Evolutionary conservation across 2,888 invertebrate genomes (phyloP), one percentile per base, ranked within the genome.

Genomic region (Brachypalpus laphriformis): DNA sequence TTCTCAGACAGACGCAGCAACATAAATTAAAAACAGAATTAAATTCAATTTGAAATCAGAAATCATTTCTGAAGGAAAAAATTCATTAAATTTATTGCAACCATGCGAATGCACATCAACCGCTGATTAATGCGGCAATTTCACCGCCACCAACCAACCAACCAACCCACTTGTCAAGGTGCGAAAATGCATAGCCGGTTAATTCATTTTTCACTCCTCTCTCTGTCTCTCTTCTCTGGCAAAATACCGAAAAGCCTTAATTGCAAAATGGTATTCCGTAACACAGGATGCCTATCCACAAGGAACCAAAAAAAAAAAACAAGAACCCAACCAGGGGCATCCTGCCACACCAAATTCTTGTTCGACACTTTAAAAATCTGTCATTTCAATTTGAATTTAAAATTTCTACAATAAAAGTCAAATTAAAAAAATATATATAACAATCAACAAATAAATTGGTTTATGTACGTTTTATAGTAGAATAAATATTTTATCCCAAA

Each of bases 61-160:
- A 76, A 76, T 82, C 31, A 82, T 77, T 72, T 82, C 54, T 71
- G 65, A 66, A 59, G 28, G 51, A 51, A 72, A 74, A 61, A 63
- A 66, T 47, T 68, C 71, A 82, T 82, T 82, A 42, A 82, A 82
- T 82, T 71, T 82, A 71, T 82, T 82, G 82, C 82, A 82, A 59
- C 82, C 82, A 82, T 77, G 76, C 82, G 65, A 51, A 82, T 82
- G 82, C 76, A 82, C 82, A 82, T 82, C 82, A 77, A 72, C 82
- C 82, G 72, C 76, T 77, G 82, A 77, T 82, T 77, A 71, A 77
- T 82, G 71, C 80, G 51, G 51, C 59, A 68, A 59, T 51, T 72
- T 40, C 18, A 4, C 25, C 40, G 16, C 66, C 45, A 34, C 18
- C 28, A n/a, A n/a, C n/a, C n/a, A n/a, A n/a, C n/a, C n/a, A n/a